Percentiles rank a stretch among this genome's conserved stretches.
Conservation (phyloP, 2,113 vertebrate genomes). For the Tragelaphus buxtoni region DNA sequence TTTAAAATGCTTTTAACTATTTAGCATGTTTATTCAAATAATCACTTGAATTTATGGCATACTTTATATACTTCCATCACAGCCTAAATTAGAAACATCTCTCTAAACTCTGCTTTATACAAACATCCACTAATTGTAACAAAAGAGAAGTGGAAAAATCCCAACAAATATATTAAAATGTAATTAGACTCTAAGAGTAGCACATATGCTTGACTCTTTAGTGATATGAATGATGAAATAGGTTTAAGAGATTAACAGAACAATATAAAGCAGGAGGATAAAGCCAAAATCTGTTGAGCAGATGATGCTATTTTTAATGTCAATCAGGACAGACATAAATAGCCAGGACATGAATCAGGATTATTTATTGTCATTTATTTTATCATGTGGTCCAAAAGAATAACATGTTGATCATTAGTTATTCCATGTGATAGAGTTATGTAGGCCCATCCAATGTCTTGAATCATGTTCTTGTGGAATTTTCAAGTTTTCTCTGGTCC, state of each 20-base stretch:
- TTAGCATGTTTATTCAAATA: neutral
- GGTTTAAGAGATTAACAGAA: constrained; percentile 24
- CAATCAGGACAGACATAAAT: neutral
- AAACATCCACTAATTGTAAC: neutral
- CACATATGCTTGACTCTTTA: neutral
- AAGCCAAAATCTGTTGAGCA: neutral
- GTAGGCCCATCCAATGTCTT: neutral
- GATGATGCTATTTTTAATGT: constrained; percentile 22
- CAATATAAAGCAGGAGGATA: neutral
- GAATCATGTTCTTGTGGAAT: neutral
- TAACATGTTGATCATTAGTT: neutral
- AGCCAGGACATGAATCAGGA: neutral
- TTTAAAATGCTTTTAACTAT: neutral
- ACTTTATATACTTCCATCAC: neutral
- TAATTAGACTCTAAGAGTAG: neutral
- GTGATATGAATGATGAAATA: constrained; percentile 16
- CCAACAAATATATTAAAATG: neutral
- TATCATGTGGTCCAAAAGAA: neutral
- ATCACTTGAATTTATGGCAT: neutral
- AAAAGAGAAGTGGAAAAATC: neutral
- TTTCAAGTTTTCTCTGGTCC: neutral
- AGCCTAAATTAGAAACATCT: neutral
- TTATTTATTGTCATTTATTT: neutral
- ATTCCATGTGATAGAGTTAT: neutral
- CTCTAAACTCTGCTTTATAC: neutral